phyloP scores from a whole-genome alignment of 2,888 invertebrate species.

The Pristionchus exspectatus region DNA sequence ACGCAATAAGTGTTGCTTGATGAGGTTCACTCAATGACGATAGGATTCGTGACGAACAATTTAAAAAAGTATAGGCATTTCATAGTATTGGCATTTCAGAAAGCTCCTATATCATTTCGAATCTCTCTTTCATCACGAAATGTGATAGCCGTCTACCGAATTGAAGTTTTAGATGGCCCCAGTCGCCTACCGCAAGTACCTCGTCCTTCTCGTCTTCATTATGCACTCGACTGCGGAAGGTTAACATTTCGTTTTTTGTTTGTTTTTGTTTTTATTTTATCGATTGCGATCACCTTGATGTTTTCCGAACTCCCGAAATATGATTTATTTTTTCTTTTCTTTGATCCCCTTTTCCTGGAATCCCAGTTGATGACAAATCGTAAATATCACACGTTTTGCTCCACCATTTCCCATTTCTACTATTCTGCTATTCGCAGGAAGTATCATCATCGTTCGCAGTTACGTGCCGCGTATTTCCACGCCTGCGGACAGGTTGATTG shows the following conservation, averaged over 20 bases:
- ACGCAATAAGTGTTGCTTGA: too few species aligned
- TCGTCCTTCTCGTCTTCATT: slow-evolving; percentile 31
- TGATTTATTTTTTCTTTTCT: background rate
- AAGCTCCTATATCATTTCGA: too few species aligned
- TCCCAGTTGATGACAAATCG: background rate
- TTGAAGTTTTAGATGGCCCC: background rate
- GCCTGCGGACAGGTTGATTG: background rate
- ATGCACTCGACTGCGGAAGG: background rate
- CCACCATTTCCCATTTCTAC: background rate
- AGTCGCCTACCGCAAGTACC: background rate
- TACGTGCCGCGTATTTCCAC: slow-evolving; percentile 30
- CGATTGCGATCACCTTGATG: background rate
- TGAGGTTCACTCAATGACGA: too few species aligned
- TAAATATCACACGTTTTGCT: background rate
- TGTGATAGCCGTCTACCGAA: too few species aligned
- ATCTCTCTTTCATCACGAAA: too few species aligned
- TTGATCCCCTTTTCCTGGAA: background rate
- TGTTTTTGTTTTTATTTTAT: too few species aligned
- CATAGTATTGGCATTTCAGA: too few species aligned
- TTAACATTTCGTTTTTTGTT: background rate
- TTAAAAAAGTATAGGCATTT: too few species aligned
- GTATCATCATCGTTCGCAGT: slow-evolving; percentile 21
- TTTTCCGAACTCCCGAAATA: background rate
- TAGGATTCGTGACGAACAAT: too few species aligned
- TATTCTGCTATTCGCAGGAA: background rate